Conservation (phyloP, 2,888 invertebrate species). For the Nymphalis polychloros region DNA sequence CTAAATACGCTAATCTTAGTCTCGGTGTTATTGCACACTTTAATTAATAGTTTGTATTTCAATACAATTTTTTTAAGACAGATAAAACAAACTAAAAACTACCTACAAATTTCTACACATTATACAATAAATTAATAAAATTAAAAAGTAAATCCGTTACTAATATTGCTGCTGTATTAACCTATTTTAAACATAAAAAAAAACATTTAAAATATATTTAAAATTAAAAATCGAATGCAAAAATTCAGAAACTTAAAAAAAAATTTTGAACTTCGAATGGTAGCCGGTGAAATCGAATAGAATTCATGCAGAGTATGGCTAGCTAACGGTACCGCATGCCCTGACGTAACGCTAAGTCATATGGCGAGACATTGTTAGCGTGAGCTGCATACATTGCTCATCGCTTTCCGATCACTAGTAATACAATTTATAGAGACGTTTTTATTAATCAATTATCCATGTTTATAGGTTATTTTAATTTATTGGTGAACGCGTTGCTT, state of each 20-base stretch:
- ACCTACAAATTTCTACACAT: background rate
- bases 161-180: no score
- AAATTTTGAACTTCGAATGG: background rate
- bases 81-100: background rate
- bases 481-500: background rate
- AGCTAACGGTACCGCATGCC: conserved; percentile 41
- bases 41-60: background rate
- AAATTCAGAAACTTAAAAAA: background rate
- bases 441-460: conserved; percentile 7
- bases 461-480: background rate
- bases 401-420: conserved; percentile 38
- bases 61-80: background rate
- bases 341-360: conserved; percentile 34
- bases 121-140: background rate
- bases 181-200: no score
- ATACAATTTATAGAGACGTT: background rate
- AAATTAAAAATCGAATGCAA: background rate
- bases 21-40: background rate
- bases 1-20: conserved; percentile 40
- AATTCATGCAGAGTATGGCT: conserved; percentile 21
- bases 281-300: conserved; percentile 8
- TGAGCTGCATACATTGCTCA: conserved; percentile 36
- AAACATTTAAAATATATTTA: background rate
- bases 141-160: no score
- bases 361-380: conserved; percentile 33